Percentiles rank a stretch among this genome's conserved stretches.
phyloP scores from a whole-genome alignment of 37 sponge, comb jelly and placozoan genomes.

The Axinella damicornis region DNA sequence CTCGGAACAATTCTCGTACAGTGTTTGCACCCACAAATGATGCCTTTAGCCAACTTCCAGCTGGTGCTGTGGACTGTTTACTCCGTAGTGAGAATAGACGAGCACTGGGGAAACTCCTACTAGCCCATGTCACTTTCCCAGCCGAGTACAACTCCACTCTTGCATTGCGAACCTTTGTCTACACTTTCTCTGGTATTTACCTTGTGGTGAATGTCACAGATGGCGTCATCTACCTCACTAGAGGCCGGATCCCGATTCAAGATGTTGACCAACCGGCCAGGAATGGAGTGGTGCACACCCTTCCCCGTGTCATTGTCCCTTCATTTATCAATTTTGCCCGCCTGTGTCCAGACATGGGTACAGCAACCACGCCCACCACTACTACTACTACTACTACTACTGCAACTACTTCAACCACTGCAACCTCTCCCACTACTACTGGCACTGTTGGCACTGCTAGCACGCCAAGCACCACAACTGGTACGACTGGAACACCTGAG shows the following conservation, averaged over 20 bases:
- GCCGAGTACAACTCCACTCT: slow-evolving; percentile 41
- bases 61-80: slow-evolving; percentile 32
- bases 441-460: too few relatives aligned
- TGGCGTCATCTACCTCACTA: background rate
- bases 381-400: background rate
- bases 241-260: slow-evolving; percentile 6
- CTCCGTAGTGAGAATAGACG: background rate
- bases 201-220: background rate
- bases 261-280: slow-evolving; percentile 36
- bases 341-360: background rate
- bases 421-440: too few relatives aligned
- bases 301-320: slow-evolving; percentile 6
- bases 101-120: background rate
- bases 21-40: slow-evolving; percentile 57
- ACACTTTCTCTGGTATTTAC: background rate
- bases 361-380: too few relatives aligned
- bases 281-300: slow-evolving; percentile 51
- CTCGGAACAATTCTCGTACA: slow-evolving; percentile 21
- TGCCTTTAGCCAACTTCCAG: slow-evolving; percentile 13
- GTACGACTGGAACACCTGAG: too few relatives aligned
- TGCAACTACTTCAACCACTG: too few relatives aligned
- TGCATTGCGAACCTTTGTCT: background rate
- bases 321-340: background rate
- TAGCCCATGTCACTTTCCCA: slow-evolving; percentile 24
- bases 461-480: too few relatives aligned